phyloP scores from a whole-genome alignment of 2,113 vertebrate species.

The Gobiocypris rarus region DNA sequence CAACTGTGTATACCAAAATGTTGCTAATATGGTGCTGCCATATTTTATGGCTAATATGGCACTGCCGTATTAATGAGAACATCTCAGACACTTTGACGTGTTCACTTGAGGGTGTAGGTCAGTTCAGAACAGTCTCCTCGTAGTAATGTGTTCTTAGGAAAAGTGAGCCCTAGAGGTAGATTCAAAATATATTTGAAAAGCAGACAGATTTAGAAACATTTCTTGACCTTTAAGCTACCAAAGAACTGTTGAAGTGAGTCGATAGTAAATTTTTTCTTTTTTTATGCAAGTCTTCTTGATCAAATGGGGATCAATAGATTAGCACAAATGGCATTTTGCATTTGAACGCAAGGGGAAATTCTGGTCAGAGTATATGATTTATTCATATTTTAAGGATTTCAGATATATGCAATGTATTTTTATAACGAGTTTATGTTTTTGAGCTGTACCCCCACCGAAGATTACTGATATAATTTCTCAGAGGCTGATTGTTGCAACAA shows the following conservation, averaged over 20 bases:
- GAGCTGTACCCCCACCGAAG: background rate
- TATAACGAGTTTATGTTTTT: background rate
- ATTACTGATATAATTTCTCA: background rate
- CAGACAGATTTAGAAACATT: background rate
- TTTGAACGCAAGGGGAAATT: background rate
- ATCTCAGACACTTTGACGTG: background rate
- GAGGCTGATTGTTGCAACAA: background rate
- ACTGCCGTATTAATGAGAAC: background rate
- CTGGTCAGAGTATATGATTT: background rate
- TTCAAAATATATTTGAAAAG: background rate
- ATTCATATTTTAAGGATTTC: background rate
- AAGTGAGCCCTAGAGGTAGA: background rate
- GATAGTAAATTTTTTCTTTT: background rate
- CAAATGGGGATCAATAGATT: background rate
- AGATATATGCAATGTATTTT: background rate
- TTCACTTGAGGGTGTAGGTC: background rate
- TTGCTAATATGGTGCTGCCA: background rate
- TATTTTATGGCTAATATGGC: background rate
- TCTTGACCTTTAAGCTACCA: background rate
- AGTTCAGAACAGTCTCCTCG: background rate
- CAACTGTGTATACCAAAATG: background rate
- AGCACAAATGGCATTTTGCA: constrained; percentile 7
- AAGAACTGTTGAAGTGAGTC: background rate
- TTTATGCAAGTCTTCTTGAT: background rate
- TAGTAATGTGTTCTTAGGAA: background rate